phyloP scores from a whole-genome alignment of 1,140 invertebrate species.

The Samia ricini region DNA sequence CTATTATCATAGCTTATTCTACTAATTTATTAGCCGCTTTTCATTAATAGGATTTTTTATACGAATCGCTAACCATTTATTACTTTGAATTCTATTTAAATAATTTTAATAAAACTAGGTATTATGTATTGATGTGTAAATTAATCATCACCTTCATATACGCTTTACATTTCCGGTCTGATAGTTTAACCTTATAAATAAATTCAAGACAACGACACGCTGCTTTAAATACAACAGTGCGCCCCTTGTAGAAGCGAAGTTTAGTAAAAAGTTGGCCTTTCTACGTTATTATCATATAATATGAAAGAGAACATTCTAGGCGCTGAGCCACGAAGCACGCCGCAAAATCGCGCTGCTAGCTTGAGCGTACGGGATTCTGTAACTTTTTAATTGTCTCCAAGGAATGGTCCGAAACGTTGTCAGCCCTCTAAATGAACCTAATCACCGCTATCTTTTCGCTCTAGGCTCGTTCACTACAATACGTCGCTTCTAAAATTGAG shows the following conservation, averaged over 20 bases:
- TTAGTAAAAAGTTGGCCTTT: constrained; percentile 28
- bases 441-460: constrained; percentile 13
- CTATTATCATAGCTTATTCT: too few species aligned
- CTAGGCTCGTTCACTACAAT: too few species aligned
- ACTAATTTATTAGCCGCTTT: too few species aligned
- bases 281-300: constrained; percentile 30
- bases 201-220: constrained; percentile 16
- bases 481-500: too few species aligned
- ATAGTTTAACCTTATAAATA: constrained; percentile 20
- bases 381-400: constrained; percentile 22
- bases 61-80: too few species aligned
- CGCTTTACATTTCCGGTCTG: constrained; percentile 4
- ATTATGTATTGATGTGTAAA: too few species aligned
- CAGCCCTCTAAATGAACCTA: constrained; percentile 6
- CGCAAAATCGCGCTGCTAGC: background rate
- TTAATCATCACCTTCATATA: background rate
- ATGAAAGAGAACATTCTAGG: constrained; percentile 19
- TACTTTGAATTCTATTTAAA: too few species aligned
- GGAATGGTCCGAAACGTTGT: constrained; percentile 2
- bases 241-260: constrained; percentile 20
- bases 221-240: constrained; percentile 18
- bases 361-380: constrained; percentile 2
- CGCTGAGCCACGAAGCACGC: background rate
- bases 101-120: too few species aligned
- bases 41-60: too few species aligned